Evolutionary conservation across 2,888 invertebrate genomes (phyloP), one percentile per base, ranked within the genome.

Genomic region (Balanococcus diminutus): DNA sequence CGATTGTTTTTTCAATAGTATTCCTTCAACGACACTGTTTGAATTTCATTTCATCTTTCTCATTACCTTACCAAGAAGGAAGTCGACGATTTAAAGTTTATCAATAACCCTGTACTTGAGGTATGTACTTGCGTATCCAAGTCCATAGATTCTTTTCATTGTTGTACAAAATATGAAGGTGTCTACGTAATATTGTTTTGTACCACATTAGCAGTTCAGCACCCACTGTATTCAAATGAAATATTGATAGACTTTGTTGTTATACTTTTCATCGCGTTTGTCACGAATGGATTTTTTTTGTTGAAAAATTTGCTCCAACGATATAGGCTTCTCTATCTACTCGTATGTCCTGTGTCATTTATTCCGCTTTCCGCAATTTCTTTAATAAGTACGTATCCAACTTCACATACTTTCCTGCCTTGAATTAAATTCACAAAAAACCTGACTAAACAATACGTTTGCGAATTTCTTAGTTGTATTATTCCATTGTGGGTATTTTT

Each of bases 41-140:
- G 16, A 72, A 72, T 72, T 72, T 72, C 31, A 14, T 72, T 31
- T 72, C n/a, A 8, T 72, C 14, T 72, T 72, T 72, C 72, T n/a
- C 72, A 72, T 72, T 31, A 72, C 72, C 72, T 72, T 72, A 28
- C n/a, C 4, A 31, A 72, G 72, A 72, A 72, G 72, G 72, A 72
- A 72, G 72, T 31, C 72, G 72, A 72, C 72, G 16, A 31, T 72
- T 72, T 16, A 31, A 72, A 72, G 31, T 72, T 72, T 31, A 72
- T 72, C 31, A 28, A 14, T 72, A 19, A 72, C 72, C 31, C 56
- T 75, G 75, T 75, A 75, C 31, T 36, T 75, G 36, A 75, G 75
- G 25, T 42, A 42, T 42, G 39, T 42, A 42, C 39, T 42, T 42
- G 11, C 9, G 39, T 42, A 42, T n/a, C n/a, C n/a, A n/a, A n/a